Conservation (phyloP, 2,888 invertebrate species). For the Elegia similella region DNA sequence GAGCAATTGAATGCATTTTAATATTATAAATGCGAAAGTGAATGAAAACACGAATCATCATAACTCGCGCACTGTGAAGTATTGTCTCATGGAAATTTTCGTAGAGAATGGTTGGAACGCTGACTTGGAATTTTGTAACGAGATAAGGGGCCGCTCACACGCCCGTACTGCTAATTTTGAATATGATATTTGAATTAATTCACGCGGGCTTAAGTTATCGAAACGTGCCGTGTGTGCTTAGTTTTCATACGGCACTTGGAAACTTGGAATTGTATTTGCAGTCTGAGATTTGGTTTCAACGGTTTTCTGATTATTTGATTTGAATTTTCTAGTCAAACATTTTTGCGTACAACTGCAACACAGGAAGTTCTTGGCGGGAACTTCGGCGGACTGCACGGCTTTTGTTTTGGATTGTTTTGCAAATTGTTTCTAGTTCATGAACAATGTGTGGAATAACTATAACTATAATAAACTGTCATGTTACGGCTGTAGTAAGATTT, state of each 20-base stretch:
- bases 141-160: slow-evolving; percentile 15
- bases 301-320: background rate
- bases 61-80: background rate
- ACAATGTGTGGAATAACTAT: too few species aligned
- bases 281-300: background rate
- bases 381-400: too few species aligned
- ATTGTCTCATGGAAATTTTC: slow-evolving; percentile 14
- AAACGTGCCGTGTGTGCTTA: slow-evolving; percentile 16
- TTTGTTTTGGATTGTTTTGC: too few species aligned
- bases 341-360: too few species aligned
- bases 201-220: slow-evolving; percentile 18
- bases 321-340: too few species aligned
- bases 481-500: too few species aligned
- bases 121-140: slow-evolving; percentile 12
- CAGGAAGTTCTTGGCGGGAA: too few species aligned
- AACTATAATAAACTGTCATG: too few species aligned
- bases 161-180: slow-evolving; percentile 13
- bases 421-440: too few species aligned
- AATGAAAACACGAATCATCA: background rate
- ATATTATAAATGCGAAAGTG: too few species aligned
- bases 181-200: slow-evolving; percentile 20
- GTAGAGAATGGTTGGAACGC: slow-evolving; percentile 3
- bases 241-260: slow-evolving; percentile 12
- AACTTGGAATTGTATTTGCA: background rate
- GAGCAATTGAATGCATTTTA: too few species aligned